Evolutionary conservation across 2,113 vertebrate genomes (phyloP).

Genomic region (Psophia crepitans): DNA sequence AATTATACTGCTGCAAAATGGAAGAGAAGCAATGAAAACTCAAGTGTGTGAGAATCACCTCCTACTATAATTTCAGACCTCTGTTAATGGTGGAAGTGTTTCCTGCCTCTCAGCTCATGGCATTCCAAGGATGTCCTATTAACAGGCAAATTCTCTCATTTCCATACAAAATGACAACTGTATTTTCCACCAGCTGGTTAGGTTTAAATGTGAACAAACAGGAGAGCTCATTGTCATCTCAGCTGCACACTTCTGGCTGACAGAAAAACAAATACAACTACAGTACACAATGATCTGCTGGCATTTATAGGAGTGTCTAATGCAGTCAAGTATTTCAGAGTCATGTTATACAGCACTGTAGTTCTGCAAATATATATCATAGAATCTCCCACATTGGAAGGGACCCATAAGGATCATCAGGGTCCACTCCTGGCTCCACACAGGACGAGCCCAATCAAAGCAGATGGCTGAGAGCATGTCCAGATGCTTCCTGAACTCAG

Average conservation of each 20-base stretch:
- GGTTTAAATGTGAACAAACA: not conserved
- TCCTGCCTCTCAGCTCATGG: not conserved
- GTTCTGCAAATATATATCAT: not conserved
- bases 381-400: too few species aligned
- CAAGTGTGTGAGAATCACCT: not conserved
- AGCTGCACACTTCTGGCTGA: not conserved
- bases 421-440: too few species aligned
- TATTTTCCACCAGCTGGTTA: not conserved
- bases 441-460: too few species aligned
- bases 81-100: not conserved
- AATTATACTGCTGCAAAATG: not conserved
- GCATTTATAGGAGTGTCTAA: not conserved
- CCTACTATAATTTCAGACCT: not conserved
- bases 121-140: not conserved
- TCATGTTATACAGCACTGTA: not conserved
- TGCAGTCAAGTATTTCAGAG: not conserved
- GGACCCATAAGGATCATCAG: too few species aligned
- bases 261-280: not conserved
- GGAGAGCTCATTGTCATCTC: not conserved
- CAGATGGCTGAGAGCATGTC: too few species aligned
- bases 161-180: not conserved
- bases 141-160: not conserved
- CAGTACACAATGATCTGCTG: not conserved
- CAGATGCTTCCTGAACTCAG: too few species aligned
- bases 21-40: not conserved